These are phyloP conservation scores for Colletes gigas DNA, from an alignment of 1,140 invertebrate genomes.

Conservation along the genomic window DNA sequence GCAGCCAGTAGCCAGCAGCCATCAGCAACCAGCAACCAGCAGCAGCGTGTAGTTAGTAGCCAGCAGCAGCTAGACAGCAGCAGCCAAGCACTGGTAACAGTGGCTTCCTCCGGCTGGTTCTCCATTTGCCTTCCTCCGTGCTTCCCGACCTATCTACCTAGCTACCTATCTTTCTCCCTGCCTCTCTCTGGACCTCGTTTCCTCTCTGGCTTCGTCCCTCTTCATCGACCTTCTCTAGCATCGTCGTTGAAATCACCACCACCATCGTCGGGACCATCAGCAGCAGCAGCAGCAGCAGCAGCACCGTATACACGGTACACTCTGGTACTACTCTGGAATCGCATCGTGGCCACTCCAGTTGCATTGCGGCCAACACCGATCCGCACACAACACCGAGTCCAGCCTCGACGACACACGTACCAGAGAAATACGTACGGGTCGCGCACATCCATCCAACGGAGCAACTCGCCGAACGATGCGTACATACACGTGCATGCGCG, in stretches of 20 bases:
- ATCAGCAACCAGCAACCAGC: background rate
- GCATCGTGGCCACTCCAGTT: slow-evolving; percentile 73
- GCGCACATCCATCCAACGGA: slow-evolving; percentile 52
- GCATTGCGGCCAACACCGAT: slow-evolving; percentile 69
- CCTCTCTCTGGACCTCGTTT: slow-evolving; percentile 4
- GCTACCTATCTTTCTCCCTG: slow-evolving; percentile 10
- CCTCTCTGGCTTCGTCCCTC: slow-evolving; percentile 30
- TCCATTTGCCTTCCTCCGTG: slow-evolving; percentile 57
- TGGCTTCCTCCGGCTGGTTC: slow-evolving; percentile 53
- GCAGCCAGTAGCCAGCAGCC: slow-evolving; percentile 8
- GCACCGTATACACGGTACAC: slow-evolving; percentile 65
- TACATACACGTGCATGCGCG: slow-evolving; percentile 53
- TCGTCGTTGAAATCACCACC: slow-evolving; percentile 76
- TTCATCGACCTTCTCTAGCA: slow-evolving; percentile 57
- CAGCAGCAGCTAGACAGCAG: slow-evolving; percentile 34
- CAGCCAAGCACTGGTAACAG: slow-evolving; percentile 47
- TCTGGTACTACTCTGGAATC: slow-evolving; percentile 65
- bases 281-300: slow-evolving; percentile 23
- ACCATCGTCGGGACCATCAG: slow-evolving; percentile 55
- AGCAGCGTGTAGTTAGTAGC: slow-evolving; percentile 14
- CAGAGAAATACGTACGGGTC: slow-evolving; percentile 39
- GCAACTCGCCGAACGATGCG: slow-evolving; percentile 52
- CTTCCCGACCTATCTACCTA: slow-evolving; percentile 30
- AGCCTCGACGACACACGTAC: slow-evolving; percentile 10
- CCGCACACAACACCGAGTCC: slow-evolving; percentile 40